Conservation (phyloP, 2,888 invertebrate species). For the Ptychoptera contaminata region DNA sequence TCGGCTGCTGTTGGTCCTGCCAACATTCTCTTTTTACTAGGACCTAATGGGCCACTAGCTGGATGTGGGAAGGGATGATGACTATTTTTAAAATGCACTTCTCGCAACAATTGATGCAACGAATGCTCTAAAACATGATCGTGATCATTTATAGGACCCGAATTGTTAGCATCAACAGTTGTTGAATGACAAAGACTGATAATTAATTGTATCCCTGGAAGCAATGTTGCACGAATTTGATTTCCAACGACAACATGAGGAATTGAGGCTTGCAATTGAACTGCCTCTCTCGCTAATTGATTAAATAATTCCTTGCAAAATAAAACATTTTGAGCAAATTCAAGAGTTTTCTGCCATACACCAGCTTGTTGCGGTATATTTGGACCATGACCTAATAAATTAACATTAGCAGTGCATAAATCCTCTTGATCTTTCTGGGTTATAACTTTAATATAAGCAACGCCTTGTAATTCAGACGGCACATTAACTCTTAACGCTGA, state of each 20-base stretch:
- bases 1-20: slow-evolving; percentile 86
- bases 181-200: slow-evolving; percentile 84
- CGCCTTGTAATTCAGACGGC: slow-evolving; percentile 87
- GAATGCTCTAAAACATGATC: slow-evolving; percentile 96
- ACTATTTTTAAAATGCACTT: slow-evolving; percentile 83
- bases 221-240: slow-evolving; percentile 87
- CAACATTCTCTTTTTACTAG: slow-evolving; percentile 77
- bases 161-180: slow-evolving; percentile 34
- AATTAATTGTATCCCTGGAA: slow-evolving; percentile 84
- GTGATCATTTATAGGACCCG: slow-evolving; percentile 49
- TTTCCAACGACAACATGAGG: slow-evolving; percentile 96
- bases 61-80: slow-evolving; percentile 93
- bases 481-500: slow-evolving; percentile 82
- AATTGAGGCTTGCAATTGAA: slow-evolving; percentile 80
- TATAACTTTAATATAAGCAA: slow-evolving; percentile 88
- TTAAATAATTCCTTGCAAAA: slow-evolving; percentile 95
- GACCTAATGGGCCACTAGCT: slow-evolving; percentile 81
- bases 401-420: slow-evolving; percentile 68
- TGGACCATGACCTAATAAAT: slow-evolving; percentile 59
- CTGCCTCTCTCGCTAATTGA: slow-evolving; percentile 86
- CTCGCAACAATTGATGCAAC: slow-evolving; percentile 79
- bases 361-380: slow-evolving; percentile 46
- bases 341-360: slow-evolving; percentile 91
- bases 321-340: slow-evolving; percentile 90
- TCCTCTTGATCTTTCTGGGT: slow-evolving; percentile 93